Conservation (phyloP, 1,140 invertebrate genomes). For the Heliconius congener region DNA sequence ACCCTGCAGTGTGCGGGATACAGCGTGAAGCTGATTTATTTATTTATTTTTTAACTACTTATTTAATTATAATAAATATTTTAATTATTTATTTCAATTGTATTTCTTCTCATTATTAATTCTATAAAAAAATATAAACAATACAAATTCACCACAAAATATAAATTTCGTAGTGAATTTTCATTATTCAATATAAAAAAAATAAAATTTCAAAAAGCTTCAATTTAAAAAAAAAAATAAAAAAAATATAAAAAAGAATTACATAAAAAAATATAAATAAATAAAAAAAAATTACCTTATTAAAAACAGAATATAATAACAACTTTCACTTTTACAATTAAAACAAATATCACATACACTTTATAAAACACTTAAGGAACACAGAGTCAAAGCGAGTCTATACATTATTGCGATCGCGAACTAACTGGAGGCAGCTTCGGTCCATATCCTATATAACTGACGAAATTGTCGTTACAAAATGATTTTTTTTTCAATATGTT, state of each 20-base stretch:
- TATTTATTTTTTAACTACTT: too few relatives aligned
- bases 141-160: too few relatives aligned
- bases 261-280: neutral
- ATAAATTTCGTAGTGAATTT: too few relatives aligned
- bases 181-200: too few relatives aligned
- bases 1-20: too few relatives aligned
- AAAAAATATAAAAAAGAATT: neutral
- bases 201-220: too few relatives aligned
- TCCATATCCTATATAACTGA: neutral
- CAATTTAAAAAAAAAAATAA: neutral
- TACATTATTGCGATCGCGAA: neutral
- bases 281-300: neutral
- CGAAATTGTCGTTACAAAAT: constrained; percentile 3
- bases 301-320: neutral
- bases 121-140: too few relatives aligned
- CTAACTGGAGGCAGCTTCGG: neutral
- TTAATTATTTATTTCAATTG: too few relatives aligned
- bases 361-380: neutral
- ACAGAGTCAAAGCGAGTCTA: neutral
- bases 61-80: too few relatives aligned
- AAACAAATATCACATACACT: neutral
- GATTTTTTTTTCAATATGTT: neutral
- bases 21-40: too few relatives aligned
- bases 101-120: too few relatives aligned
- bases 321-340: constrained; percentile 6